Evolutionary conservation across 92 coral and sea anemone species (phyloP), one percentile per base, ranked within the genome.

Genomic region (Zoanthus sansibaricus): DNA sequence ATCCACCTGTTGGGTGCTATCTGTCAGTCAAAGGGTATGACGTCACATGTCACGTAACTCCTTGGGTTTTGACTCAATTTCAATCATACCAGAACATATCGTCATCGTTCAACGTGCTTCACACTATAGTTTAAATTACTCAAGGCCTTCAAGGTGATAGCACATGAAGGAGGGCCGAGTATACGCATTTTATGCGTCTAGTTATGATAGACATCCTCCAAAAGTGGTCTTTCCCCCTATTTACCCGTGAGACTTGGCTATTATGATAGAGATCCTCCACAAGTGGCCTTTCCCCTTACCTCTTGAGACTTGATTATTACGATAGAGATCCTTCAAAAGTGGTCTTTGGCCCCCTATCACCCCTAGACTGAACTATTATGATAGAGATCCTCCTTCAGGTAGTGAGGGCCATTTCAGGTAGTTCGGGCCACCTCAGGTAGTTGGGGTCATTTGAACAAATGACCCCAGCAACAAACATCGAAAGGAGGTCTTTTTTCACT

Each of bases 81-180:
- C 64, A 56, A 56, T 56, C 64, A 56, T 56, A 56, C 64, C 64
- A 56, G 64, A 56, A 56, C 64, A 56, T 56, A 56, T 56, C 64
- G 64, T 56, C 64, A 56, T 56, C 64, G 64, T 56, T 56, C 64
- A 56, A 56, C 64, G 64, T 56, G 64, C 64, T 56, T 56, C 64
- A 56, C 64, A 56, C 64, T 56, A 56, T 56, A 56, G 64, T 56
- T 56, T 56, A 56, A 56, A 56, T 56, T 56, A 56, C 64, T 56
- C 64, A 56, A 56, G 64, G 64, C 64, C 64, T 56, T 56, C 64
- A 56, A 56, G 64, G 64, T 56, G 64, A 56, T 56, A 56, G 64
- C 64, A 56, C 64, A 56, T 56, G n/a, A n/a, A n/a, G 64, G 64
- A 56, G 64, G 64, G 64, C 64, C 64, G 64, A 56, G 64, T 56